Evolutionary conservation across 2,888 invertebrate species (phyloP), one percentile per base, ranked within the genome.

Genomic region (Slavum lentiscoides): DNA sequence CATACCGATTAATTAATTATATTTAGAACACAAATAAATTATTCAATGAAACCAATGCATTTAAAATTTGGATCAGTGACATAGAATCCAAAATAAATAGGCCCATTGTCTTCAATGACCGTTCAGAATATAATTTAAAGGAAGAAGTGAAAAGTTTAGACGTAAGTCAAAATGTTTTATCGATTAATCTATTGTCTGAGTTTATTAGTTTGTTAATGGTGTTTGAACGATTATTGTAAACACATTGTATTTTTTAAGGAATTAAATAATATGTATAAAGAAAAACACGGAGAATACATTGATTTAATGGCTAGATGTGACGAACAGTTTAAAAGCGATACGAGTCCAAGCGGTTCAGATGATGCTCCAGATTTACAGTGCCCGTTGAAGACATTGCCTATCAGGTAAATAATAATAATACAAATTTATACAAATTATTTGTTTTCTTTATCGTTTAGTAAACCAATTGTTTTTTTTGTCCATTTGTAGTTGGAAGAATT

Each of bases 1-100:
- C 49, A 49, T 37, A 59, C 59, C 2, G 6, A 39, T 74, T 11
- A 53, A 37, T 62, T 8, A 23, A 39, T 80, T 67, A 58, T 64
- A 37, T 70, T 68, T 61, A 82, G 80, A 72, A 64, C 21, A 73
- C 67, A 49, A 77, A 82, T 72, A 77, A 82, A 72, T 49, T 82
- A 49, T 73, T 66, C 13, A 66, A 82, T 19, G 72, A 72, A 49
- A 66, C 64, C 19, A 73, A 82, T 37, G 17, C 4, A 5, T 72
- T 77, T 2, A 76, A 77, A 55, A 58, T 39, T 59, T 68, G 61
- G 69, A 72, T 82, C 7, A 80, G 7, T 37, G 72, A 82, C 37
- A 58, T 80, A 17, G 80, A 82, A 30, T 66, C 66, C 37, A 62
- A 82, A 77, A 58, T 82, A 58, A 72, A 62, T 37, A 62, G 4